phyloP scores from a whole-genome alignment of 2,113 vertebrate genomes.

The Rhynchomys soricoides region DNA sequence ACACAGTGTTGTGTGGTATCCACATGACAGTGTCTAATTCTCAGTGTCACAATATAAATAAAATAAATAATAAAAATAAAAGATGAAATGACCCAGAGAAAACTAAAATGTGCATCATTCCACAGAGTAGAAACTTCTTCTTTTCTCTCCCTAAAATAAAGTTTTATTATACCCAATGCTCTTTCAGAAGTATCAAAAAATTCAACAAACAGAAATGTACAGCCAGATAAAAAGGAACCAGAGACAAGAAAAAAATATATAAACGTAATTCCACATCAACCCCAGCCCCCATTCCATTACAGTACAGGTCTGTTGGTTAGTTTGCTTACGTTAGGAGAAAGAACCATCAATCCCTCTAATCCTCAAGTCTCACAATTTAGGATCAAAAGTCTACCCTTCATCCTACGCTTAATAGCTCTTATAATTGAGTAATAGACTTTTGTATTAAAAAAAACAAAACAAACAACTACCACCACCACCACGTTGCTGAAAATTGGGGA shows the following conservation, averaged over 20 bases:
- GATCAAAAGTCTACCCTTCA: slow-evolving; percentile 34
- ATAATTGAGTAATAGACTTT: neutral
- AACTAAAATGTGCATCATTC: neutral
- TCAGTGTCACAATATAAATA: neutral
- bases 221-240: neutral
- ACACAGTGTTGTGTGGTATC: neutral
- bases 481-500: neutral
- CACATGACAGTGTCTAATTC: neutral
- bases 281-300: neutral
- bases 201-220: neutral
- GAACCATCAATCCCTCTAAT: neutral
- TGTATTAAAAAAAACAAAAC: neutral
- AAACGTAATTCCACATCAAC: neutral
- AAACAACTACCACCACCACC: neutral
- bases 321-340: neutral
- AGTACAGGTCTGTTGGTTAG: neutral
- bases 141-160: slow-evolving; percentile 36
- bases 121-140: neutral
- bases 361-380: neutral
- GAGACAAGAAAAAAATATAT: neutral
- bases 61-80: neutral
- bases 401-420: neutral
- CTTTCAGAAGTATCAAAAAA: neutral
- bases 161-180: neutral
- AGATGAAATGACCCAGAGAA: neutral